Evolutionary conservation across 2,113 vertebrate genomes (phyloP), one percentile per base, ranked within the genome.

Genomic region (Hypanus sabinus): DNA sequence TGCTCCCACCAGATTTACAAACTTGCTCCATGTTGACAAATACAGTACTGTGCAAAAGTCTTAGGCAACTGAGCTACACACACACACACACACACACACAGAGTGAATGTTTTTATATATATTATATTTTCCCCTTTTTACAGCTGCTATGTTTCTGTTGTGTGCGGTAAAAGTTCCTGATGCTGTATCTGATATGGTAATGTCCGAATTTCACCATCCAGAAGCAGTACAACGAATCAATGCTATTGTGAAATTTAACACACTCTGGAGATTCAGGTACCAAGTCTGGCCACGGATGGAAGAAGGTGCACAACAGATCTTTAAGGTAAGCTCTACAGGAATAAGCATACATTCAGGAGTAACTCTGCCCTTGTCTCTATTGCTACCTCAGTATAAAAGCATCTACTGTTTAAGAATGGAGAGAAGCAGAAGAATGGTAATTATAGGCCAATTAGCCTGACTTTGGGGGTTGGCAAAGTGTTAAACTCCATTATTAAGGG

Each of bases 261-360:
- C 98, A 0, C 97, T 99, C 94, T 99, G 99, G 99, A 97, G 99
- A 70, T 99, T 99, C 96, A 97, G 99, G n/a, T 99, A 99, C 91
- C 99, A 99, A 95, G 99, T 99, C 94, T 99, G 99, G 99, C 99
- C 99, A 36, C 97, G 99, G 85, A 99, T 99, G 99, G 99, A 99
- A 95, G 99, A 99, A 94, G 99, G 99, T 94, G 99, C 99, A 16
- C 99, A 99, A 95, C 99, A 99, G 96, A 99, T 99, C 94, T 99
- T 99, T 96, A 99, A 99, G 98, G 99, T 99, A 95, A 94, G 11
- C 68, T 38, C 36, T 55, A 46, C 3, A 73, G 36, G 70, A 73
- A 38, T 55, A 22, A 60, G 57, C 62, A 2, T 83, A 55, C 46
- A 73, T 27, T 73, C 24, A 22, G 71, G 71, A 73, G 71, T 20